phyloP scores from a whole-genome alignment of 1,140 invertebrate species.

The Atopsyche davidsoni region DNA sequence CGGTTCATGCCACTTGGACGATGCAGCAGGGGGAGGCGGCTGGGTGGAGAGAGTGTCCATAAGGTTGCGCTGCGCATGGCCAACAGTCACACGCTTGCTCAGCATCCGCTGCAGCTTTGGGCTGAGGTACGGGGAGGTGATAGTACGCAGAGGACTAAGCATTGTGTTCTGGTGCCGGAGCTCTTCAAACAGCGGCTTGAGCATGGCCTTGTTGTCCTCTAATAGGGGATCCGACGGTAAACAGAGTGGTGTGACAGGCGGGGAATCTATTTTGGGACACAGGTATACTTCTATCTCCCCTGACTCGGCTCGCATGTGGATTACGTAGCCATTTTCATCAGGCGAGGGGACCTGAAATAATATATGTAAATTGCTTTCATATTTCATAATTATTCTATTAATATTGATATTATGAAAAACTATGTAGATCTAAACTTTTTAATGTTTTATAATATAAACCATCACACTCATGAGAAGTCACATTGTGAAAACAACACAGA shows the following conservation, averaged over 20 bases:
- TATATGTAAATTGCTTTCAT: neutral
- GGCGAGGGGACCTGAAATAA: conserved; percentile 51
- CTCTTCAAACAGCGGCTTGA: conserved; percentile 44
- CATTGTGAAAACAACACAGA: no score
- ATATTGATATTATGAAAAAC: conserved; percentile 1
- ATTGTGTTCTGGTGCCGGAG: conserved; percentile 31
- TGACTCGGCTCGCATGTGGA: conserved; percentile 80
- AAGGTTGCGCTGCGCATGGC: conserved; percentile 22
- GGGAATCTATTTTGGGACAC: conserved; percentile 65
- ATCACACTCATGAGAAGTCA: no score
- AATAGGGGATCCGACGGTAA: conserved; percentile 39
- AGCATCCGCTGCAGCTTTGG: conserved; percentile 17
- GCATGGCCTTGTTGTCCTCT: conserved; percentile 44
- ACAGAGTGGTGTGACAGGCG: conserved; percentile 38
- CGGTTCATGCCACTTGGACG: conserved; percentile 9
- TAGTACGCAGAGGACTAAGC: conserved; percentile 13
- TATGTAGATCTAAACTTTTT: neutral
- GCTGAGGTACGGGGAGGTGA: conserved; percentile 7
- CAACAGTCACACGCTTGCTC: conserved; percentile 16
- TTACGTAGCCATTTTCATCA: conserved; percentile 57
- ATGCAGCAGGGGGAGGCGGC: neutral
- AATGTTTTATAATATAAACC: no score
- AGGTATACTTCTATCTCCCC: conserved; percentile 92
- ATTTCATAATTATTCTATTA: no score
- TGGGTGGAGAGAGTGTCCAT: conserved; percentile 17